Evolutionary conservation across 2,888 invertebrate genomes (phyloP).

Genomic region (Schizaphis graminum): DNA sequence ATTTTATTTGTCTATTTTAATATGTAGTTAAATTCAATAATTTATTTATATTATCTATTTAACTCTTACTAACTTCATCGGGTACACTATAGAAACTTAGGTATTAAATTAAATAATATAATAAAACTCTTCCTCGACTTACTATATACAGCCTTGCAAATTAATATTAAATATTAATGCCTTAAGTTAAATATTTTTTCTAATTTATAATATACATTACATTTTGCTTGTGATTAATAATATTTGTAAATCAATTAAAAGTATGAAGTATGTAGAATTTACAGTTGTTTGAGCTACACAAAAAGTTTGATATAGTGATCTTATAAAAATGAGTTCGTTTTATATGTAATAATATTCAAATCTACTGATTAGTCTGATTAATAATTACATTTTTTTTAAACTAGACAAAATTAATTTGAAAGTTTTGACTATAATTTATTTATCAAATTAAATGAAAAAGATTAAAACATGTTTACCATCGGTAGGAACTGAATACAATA

Average conservation of each 20-base stretch:
- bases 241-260: background rate
- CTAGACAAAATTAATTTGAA: background rate
- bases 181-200: background rate
- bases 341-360: background rate
- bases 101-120: background rate
- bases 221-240: background rate
- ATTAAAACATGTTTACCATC: background rate
- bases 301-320: background rate
- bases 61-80: background rate
- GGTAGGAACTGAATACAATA: background rate
- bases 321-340: background rate
- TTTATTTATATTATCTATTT: background rate
- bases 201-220: background rate
- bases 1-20: background rate
- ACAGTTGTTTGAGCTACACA: background rate
- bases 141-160: background rate
- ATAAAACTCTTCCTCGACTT: background rate
- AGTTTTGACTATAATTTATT: background rate
- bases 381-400: background rate
- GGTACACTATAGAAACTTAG: background rate
- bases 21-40: background rate
- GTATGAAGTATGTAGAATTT: background rate
- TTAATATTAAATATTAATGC: background rate
- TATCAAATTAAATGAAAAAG: background rate
- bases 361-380: background rate